These are phyloP conservation scores for Hypomesus transpacificus DNA, from an alignment of 2,113 vertebrate genomes.

Conservation along the genomic window DNA sequence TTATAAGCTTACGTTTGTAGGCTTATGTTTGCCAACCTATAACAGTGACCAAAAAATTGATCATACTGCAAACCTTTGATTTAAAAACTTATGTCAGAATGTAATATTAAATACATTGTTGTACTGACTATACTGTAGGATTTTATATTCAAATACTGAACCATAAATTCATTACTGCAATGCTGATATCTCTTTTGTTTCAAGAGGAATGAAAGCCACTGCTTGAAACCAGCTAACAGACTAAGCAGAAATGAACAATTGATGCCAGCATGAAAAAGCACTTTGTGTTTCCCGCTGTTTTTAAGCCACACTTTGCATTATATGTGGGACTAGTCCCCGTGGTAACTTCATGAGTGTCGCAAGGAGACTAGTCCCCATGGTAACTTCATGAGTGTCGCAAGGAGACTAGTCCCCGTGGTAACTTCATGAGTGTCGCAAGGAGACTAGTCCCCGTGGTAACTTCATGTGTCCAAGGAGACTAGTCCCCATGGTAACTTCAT, in stretches of 20 bases:
- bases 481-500: no score
- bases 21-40: neutral
- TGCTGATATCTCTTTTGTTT: conserved; percentile 10
- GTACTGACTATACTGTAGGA: neutral
- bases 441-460: no score
- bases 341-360: no score
- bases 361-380: no score
- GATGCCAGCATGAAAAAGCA: neutral
- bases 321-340: no score
- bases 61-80: neutral
- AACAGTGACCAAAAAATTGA: neutral
- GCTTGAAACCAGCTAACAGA: neutral
- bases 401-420: no score
- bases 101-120: conserved; percentile 11
- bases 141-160: neutral
- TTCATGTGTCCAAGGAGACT: no score
- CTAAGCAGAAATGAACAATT: neutral
- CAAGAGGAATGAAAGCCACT: neutral
- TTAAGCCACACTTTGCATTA: neutral
- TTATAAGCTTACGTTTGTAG: neutral
- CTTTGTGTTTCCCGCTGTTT: conserved; percentile 6
- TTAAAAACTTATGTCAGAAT: neutral
- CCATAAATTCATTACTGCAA: neutral
- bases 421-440: no score
- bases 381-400: no score